Evolutionary conservation across 2,113 vertebrate genomes (phyloP).

Genomic region (Lichenostomus cassidix): DNA sequence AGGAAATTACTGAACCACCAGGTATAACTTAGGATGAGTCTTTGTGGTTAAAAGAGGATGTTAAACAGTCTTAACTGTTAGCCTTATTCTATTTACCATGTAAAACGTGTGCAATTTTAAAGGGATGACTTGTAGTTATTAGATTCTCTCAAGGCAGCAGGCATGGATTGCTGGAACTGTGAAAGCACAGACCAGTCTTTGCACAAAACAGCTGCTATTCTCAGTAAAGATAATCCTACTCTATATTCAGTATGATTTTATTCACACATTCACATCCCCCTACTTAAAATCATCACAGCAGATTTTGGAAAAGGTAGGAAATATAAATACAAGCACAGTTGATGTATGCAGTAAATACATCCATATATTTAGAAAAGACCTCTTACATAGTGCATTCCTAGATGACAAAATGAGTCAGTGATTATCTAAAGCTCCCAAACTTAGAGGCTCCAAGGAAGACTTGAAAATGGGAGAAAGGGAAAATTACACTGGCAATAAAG

Average conservation of each 20-base stretch:
- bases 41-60: background rate
- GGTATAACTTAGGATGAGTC: background rate
- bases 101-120: background rate
- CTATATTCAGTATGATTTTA: slow-evolving; percentile 9
- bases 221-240: background rate
- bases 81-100: background rate
- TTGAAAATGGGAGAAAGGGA: background rate
- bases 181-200: background rate
- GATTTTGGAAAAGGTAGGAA: slow-evolving; percentile 33
- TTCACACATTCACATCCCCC: background rate
- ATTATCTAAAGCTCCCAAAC: slow-evolving; percentile 16
- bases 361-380: slow-evolving; percentile 21
- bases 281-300: background rate
- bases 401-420: slow-evolving; percentile 17
- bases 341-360: slow-evolving; percentile 22
- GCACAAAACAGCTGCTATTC: slow-evolving; percentile 11
- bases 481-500: background rate
- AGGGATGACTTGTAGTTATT: background rate
- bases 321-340: background rate
- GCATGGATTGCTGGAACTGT: background rate
- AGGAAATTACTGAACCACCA: background rate
- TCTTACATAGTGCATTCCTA: background rate
- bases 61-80: background rate
- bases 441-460: background rate
- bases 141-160: background rate